Base-by-base conservation (phyloP, 2,797 vertebrate species). In the Capromys pilorides region DNA sequence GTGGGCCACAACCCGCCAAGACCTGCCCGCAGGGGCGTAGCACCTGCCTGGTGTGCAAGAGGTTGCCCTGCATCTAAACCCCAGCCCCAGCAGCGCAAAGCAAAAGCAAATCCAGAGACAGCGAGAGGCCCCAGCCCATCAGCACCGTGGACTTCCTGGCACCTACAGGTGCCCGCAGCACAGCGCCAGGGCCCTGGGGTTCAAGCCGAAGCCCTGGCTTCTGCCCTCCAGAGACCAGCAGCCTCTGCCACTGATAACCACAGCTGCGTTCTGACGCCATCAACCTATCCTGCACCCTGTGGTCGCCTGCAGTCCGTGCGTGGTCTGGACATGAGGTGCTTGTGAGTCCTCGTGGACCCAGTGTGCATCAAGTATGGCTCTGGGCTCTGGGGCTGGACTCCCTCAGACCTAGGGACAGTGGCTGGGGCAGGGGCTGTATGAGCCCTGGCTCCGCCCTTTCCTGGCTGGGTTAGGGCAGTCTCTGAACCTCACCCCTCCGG, bases 81-180 rank as follows among this genome's bases (percentile, higher is more conserved):
- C 67, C n/a, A 57, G 28, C 14, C 14, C n/a, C 9, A 22, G 31
- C 24, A 79, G 9, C 0, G 1, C 18, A 31, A 22, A n/a, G 24
- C 19, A 33, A 64, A 39, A 62, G 10, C 79, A 3, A 22, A n/a
- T 33, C n/a, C 31, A 10, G 57, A 78, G 85, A 66, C 24, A n/a
- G 64, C 81, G 3, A 49, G 5, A 31, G 21, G 84, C 13, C 33
- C 26, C n/a, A n/a, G n/a, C 39, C 75, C 64, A 39, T 24, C 12
- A 22, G 45, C n/a, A 9, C 31, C 4, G 2, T 0, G 5, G 22
- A 21, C 10, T 0, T 11, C 5, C 31, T 39, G 19, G 78, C 57
- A 14, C 5, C 2, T 11, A 41, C 0, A 0, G 3, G 59, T 28
- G 49, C 54, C n/a, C 8, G 5, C 4, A 26, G 64, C 0, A 5